Evolutionary conservation across 2,888 invertebrate genomes (phyloP), one percentile per base, ranked within the genome.

Genomic region (Oscheius sp.): DNA sequence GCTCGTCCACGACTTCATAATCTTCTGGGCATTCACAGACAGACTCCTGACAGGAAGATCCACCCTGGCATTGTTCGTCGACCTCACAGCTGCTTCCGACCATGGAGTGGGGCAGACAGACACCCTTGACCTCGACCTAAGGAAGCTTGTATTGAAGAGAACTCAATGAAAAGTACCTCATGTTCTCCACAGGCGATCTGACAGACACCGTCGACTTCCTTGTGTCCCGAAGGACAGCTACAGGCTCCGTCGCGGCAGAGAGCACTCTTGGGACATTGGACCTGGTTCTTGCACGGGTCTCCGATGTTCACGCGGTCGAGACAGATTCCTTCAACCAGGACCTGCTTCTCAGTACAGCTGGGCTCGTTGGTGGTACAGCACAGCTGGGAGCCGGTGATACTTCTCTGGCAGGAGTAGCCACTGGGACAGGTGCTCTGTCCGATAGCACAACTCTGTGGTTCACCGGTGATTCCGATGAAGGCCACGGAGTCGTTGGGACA

Each of bases 401-500:
- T 81, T 57, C 86, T 70, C 70, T 88, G 87, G 76, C 88, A 88
- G 9, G 85, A 85, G 76, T 86, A 88, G 48, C 88, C 88, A n/a
- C 73, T 68, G 48, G 87, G 87, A 70, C 88, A 88, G 2, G 87
- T 87, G 72, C 80, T 80, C 66, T 84, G 84, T 53, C 88, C 88
- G 73, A 88, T 86, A 42, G 84, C 87, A 62, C 88, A 88, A 11
- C 79, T 79, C 75, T 88, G 87, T 33, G 88, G 83, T 48, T 88
- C 87, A n/a, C 87, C 88, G 60, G 86, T 86, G 74, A 88, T 85
- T 63, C 88, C 88, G 75, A 88, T 87, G 75, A 88, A 88, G 42
- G 87, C 85, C 33, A 88, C 87, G 47, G 79, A 79, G 60, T 87
- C 87, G 70, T 88, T 86, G 51, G 87, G 88, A 75, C 87, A 88